These are phyloP conservation scores for Cantharis nigra DNA, from an alignment of 2,888 invertebrate species.

Conservation along the genomic window DNA sequence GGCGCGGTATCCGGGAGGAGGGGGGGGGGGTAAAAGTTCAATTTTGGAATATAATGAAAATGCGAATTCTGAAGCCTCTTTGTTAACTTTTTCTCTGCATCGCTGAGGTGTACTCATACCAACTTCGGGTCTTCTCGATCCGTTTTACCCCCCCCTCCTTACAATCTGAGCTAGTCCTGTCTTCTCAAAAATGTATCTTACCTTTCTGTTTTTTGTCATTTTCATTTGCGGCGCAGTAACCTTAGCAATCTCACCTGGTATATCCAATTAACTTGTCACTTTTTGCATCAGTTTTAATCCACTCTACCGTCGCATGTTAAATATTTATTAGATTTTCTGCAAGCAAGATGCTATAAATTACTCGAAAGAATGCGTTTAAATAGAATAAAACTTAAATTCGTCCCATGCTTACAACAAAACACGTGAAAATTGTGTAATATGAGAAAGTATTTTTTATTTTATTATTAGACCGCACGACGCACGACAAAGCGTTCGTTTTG, in stretches of 20 bases:
- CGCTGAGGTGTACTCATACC: too few species aligned
- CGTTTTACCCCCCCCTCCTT: too few species aligned
- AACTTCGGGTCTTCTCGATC: too few species aligned
- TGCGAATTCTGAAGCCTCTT: too few species aligned
- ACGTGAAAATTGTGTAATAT: background rate
- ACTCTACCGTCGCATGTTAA: background rate
- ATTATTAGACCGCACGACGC: background rate
- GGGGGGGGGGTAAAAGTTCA: too few species aligned
- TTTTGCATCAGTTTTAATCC: background rate
- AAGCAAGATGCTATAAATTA: background rate
- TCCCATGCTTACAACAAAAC: background rate
- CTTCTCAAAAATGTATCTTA: background rate
- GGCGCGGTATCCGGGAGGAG: too few species aligned
- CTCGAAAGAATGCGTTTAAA: background rate
- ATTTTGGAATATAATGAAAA: too few species aligned
- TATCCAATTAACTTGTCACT: background rate
- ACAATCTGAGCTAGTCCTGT: too few species aligned
- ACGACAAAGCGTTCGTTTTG: background rate
- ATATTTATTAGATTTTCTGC: background rate
- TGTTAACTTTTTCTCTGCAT: too few species aligned
- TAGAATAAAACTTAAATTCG: background rate
- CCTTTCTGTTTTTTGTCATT: background rate
- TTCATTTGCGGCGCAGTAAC: too few species aligned
- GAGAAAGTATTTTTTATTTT: background rate
- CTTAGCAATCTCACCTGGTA: background rate